Conservation (phyloP, 2,888 invertebrate genomes). For the Troilus luridus region DNA sequence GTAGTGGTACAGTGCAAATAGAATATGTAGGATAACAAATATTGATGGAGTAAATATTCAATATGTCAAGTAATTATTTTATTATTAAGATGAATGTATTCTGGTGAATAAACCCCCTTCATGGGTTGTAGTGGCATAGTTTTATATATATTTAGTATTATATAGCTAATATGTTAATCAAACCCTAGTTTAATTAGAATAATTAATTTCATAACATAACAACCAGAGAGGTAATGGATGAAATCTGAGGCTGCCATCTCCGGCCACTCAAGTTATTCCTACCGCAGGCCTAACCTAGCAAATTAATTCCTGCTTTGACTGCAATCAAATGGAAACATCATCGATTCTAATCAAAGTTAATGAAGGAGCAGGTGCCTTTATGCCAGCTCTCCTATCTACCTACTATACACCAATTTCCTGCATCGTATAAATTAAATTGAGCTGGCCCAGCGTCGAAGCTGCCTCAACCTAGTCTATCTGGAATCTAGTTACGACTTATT, state of each 20-base stretch:
- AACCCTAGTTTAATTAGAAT: neutral
- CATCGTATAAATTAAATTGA: constrained; percentile 21
- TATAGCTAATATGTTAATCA: neutral
- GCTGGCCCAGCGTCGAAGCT: neutral
- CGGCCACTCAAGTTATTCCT: neutral
- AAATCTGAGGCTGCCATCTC: neutral
- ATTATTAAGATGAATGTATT: no score
- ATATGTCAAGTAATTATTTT: no score
- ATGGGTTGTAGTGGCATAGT: no score
- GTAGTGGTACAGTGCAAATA: no score
- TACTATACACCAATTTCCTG: constrained; percentile 8
- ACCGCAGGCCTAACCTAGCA: neutral
- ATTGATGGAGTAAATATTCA: no score
- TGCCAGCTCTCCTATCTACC: neutral
- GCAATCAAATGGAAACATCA: constrained; percentile 44
- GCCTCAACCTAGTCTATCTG: neutral
- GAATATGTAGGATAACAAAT: no score
- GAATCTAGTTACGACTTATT: no score
- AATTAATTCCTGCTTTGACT: neutral
- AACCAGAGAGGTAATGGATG: neutral
- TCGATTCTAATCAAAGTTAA: constrained; percentile 28
- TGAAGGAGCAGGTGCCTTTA: neutral
- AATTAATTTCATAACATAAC: neutral
- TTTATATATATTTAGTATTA: no score
- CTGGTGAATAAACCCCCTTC: no score